phyloP scores from a whole-genome alignment of 2,888 invertebrate genomes.

The Gasteruption jaculator region DNA sequence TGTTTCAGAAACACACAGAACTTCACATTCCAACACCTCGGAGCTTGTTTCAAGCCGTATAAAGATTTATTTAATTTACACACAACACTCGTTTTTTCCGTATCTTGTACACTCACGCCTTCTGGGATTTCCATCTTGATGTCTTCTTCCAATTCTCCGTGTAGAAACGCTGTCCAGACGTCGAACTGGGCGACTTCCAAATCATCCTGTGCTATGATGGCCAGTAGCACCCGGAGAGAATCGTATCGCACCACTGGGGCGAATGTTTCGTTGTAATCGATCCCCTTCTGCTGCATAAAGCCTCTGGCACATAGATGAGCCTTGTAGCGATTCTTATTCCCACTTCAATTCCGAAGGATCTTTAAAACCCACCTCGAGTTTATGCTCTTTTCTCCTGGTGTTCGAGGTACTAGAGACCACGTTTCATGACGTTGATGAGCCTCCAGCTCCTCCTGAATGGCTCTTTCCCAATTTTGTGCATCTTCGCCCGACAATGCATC shows the following conservation, averaged over 20 bases:
- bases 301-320: conserved; percentile 11
- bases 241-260: conserved; percentile 12
- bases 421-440: conserved; percentile 10
- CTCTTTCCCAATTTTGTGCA: no score
- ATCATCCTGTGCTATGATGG: background rate
- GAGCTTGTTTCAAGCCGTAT: no score
- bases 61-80: no score
- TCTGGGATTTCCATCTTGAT: conserved; percentile 1
- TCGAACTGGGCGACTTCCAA: conserved; percentile 3
- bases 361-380: conserved; percentile 11
- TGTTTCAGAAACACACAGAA: no score
- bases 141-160: conserved; percentile 1
- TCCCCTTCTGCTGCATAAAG: conserved; percentile 5
- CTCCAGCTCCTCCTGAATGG: conserved; percentile 12
- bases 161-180: conserved; percentile 7
- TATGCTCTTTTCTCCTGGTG: background rate
- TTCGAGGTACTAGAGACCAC: conserved; percentile 7
- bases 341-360: background rate
- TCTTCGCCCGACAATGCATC: no score
- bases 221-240: conserved; percentile 7
- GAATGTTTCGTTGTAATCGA: conserved; percentile 3
- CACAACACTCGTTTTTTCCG: background rate
- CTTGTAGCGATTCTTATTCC: conserved; percentile 4
- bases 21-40: no score
- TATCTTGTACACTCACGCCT: background rate